Evolutionary conservation across 2,888 invertebrate species (phyloP).

Genomic region (Silvanus unidentatus): DNA sequence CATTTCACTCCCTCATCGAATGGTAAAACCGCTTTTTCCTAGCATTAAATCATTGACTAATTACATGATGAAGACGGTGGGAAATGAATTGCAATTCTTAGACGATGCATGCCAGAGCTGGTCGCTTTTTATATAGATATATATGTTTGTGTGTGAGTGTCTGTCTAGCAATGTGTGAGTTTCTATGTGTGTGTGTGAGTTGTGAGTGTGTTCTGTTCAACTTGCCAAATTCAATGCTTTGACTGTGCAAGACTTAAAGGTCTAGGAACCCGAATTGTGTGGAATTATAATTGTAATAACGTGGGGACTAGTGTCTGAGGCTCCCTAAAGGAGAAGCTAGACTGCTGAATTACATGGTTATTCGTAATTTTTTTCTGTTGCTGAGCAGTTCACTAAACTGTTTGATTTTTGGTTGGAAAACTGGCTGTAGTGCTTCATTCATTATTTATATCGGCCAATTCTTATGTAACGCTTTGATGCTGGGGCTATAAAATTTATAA

Average conservation of each 20-base stretch:
- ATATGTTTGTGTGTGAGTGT: no score
- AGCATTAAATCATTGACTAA: no score
- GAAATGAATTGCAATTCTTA: no score
- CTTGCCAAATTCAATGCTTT: constrained; percentile 21
- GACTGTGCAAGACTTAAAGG: constrained; percentile 19
- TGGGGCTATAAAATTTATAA: constrained; percentile 10
- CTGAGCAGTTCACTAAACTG: constrained; percentile 33
- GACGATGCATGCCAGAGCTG: no score
- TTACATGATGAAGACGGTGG: no score
- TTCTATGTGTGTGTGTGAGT: no score
- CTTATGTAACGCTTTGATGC: constrained; percentile 19
- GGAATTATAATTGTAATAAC: constrained; percentile 37
- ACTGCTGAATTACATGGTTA: constrained; percentile 37
- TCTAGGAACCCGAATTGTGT: constrained; percentile 35
- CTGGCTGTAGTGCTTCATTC: constrained; percentile 20
- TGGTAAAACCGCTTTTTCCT: no score
- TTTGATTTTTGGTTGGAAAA: constrained; percentile 31
- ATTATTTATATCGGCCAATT: constrained; percentile 21
- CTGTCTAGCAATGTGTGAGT: no score
- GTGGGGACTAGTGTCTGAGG: constrained; percentile 34
- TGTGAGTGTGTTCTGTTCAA: constrained; percentile 4
- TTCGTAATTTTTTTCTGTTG: constrained; percentile 40
- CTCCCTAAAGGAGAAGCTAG: constrained; percentile 36
- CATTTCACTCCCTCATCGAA: no score
- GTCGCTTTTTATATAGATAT: no score